A percentile compares a stretch with the other conserved stretches of the same genome.
These are phyloP conservation scores for Acronicta alni DNA, from an alignment of 2,888 invertebrate genomes.

Conservation along the genomic window DNA sequence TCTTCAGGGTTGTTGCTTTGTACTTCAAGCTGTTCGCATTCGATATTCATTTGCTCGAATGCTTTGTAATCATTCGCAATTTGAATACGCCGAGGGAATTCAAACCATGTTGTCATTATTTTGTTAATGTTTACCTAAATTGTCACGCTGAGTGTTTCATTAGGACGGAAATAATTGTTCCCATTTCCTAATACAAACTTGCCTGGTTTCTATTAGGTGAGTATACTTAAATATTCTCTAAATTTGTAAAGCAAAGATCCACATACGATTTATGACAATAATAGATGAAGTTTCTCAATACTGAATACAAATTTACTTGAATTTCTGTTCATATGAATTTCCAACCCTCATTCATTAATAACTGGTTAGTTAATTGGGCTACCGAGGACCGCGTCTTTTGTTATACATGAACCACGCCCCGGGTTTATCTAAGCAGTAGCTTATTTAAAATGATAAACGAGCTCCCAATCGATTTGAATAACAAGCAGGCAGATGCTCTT, in stretches of 20 bases:
- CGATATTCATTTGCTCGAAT: constrained; percentile 81
- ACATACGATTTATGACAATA: constrained; percentile 27
- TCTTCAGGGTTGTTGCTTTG: constrained; percentile 72
- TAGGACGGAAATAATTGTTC: constrained; percentile 61
- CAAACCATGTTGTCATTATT: constrained; percentile 67
- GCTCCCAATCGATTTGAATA: constrained; percentile 89
- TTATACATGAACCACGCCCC: constrained; percentile 85
- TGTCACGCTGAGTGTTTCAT: constrained; percentile 56
- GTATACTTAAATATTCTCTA: constrained; percentile 40
- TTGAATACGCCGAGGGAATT: constrained; percentile 71
- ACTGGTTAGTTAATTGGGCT: constrained; percentile 84
- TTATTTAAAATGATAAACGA: constrained; percentile 89
- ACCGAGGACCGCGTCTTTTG: constrained; percentile 82
- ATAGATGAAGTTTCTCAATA: constrained; percentile 45
- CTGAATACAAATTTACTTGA: constrained; percentile 60
- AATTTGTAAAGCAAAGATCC: constrained; percentile 34
- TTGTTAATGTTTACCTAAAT: constrained; percentile 69
- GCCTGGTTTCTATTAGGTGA: constrained; percentile 22
- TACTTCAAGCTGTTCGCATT: constrained; percentile 75
- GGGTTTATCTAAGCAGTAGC: constrained; percentile 88
- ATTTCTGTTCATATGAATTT: constrained; percentile 57
- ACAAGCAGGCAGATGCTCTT: constrained; percentile 89
- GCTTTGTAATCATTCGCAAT: constrained; percentile 77
- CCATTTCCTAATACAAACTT: constrained; percentile 42
- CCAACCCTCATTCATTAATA: constrained; percentile 74